phyloP scores from a whole-genome alignment of 2,113 vertebrate genomes.

The Megaceryle torquata region DNA sequence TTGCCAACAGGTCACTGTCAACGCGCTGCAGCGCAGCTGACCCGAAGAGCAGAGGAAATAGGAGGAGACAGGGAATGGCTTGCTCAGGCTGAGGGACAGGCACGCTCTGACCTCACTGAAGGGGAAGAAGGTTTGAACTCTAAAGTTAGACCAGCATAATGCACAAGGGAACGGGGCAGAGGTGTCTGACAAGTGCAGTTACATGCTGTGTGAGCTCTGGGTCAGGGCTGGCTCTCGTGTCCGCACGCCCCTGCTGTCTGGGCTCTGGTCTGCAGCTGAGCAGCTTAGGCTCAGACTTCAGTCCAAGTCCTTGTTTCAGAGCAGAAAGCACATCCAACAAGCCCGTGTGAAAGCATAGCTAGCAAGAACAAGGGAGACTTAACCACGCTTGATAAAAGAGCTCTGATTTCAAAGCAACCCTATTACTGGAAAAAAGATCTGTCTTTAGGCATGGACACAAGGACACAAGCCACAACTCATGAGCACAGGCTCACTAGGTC shows the following conservation, averaged over 20 bases:
- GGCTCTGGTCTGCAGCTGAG: not conserved
- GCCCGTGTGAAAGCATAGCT: rapidly evolving
- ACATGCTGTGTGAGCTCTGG: not conserved
- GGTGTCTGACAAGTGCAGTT: not conserved
- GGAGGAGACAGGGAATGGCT: not conserved
- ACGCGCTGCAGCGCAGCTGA: not conserved
- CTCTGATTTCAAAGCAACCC: not conserved
- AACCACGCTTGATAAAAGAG: not conserved
- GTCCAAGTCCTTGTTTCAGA: not conserved
- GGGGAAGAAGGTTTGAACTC: not conserved
- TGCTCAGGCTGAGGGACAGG: not conserved
- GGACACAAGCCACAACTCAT: not conserved
- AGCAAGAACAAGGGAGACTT: not conserved
- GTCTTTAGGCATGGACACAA: not conserved
- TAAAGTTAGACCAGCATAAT: not conserved
- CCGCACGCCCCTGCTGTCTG: not conserved
- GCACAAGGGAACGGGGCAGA: not conserved
- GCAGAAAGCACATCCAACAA: not conserved
- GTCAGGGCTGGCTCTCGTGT: not conserved
- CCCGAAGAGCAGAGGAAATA: not conserved
- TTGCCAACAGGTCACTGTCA: not conserved
- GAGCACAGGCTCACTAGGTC: not conserved
- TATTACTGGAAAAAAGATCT: not conserved
- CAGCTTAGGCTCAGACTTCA: not conserved
- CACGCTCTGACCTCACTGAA: not conserved